Percentiles rank a stretch among this genome's conserved stretches.
Evolutionary conservation across 2,888 invertebrate species (phyloP).

Genomic region (Caenorhabditis drosophilae): DNA sequence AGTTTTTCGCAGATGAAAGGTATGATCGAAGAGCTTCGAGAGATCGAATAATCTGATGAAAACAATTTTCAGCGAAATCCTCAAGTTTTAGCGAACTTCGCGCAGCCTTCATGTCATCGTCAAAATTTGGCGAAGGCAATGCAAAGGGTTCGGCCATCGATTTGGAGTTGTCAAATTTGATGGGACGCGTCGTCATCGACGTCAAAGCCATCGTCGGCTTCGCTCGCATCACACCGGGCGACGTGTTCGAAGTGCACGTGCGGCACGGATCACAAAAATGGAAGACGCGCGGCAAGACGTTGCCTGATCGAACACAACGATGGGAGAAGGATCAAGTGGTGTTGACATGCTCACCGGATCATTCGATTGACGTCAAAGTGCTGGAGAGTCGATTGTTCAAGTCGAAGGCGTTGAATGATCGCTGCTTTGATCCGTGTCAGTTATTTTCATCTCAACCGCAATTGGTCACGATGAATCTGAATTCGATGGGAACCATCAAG

Average conservation of each 20-base stretch:
- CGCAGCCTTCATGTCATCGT: conserved; percentile 39
- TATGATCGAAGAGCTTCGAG: no score
- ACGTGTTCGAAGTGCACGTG: conserved; percentile 74
- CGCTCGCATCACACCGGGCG: conserved; percentile 74
- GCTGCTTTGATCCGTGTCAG: conserved; percentile 74
- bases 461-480: conserved; percentile 75
- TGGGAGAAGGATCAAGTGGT: conserved; percentile 72
- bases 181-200: conserved; percentile 63
- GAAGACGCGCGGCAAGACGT: conserved; percentile 71
- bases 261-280: conserved; percentile 74
- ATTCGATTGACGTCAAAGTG: conserved; percentile 72
- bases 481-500: conserved; percentile 74
- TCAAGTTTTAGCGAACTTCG: conserved; percentile 51
- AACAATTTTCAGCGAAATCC: conserved; percentile 39
- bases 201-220: conserved; percentile 74
- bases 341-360: conserved; percentile 72
- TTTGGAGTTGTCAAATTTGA: conserved; percentile 55
- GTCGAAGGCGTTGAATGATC: conserved; percentile 69
- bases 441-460: conserved; percentile 75
- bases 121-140: conserved; percentile 1
- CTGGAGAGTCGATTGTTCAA: conserved; percentile 62
- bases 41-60: no score
- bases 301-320: conserved; percentile 72
- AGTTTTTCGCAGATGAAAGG: conserved; percentile 43
- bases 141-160: conserved; percentile 48